phyloP scores from a whole-genome alignment of 2,888 invertebrate species.

The Leuctra nigra region DNA sequence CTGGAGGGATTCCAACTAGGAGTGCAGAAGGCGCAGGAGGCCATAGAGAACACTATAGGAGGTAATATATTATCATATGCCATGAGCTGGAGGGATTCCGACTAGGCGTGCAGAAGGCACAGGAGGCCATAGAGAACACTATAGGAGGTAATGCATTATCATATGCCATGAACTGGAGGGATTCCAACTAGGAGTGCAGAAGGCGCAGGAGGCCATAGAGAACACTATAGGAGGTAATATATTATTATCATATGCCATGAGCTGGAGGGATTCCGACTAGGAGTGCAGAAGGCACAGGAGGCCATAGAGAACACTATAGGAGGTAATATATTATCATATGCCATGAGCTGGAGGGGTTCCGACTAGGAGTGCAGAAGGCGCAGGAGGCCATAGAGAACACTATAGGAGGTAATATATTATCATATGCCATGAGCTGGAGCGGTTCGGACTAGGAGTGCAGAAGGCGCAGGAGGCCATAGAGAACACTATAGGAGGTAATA shows the following conservation, averaged over 20 bases:
- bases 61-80: conserved; percentile 52
- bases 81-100: conserved; percentile 66
- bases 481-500: no score
- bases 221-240: conserved; percentile 67
- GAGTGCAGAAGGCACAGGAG: conserved; percentile 88
- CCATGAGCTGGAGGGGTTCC: conserved; percentile 65
- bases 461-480: no score
- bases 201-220: conserved; percentile 90
- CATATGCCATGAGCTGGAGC: no score
- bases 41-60: conserved; percentile 86
- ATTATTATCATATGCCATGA: conserved; percentile 81
- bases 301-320: conserved; percentile 90
- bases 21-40: conserved; percentile 89
- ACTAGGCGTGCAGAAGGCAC: conserved; percentile 80
- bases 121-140: conserved; percentile 90
- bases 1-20: conserved; percentile 58
- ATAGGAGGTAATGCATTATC: conserved; percentile 56
- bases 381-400: conserved; percentile 92
- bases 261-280: conserved; percentile 54
- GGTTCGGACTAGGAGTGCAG: no score
- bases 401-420: conserved; percentile 56
- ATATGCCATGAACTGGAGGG: conserved; percentile 74
- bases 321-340: conserved; percentile 52
- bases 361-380: conserved; percentile 77
- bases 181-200: conserved; percentile 68